Evolutionary conservation across 2,888 invertebrate species (phyloP).

Genomic region (Eulithis prunata): DNA sequence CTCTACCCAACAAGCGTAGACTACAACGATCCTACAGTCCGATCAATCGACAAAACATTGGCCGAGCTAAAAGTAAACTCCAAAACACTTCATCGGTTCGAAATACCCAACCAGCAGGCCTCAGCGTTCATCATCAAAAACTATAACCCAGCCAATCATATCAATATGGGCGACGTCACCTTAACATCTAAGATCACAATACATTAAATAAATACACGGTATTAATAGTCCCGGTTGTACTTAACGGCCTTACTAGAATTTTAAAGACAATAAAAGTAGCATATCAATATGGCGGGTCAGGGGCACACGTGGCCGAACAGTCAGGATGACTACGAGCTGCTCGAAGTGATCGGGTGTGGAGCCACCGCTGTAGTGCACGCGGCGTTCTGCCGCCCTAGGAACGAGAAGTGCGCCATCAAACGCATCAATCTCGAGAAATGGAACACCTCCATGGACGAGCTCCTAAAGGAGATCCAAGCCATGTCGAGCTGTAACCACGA

Average conservation of each 20-base stretch:
- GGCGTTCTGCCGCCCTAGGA: slow-evolving; percentile 96
- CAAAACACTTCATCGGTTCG: slow-evolving; percentile 62
- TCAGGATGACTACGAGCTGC: slow-evolving; percentile 96
- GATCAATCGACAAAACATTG: slow-evolving; percentile 61
- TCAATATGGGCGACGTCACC: slow-evolving; percentile 69
- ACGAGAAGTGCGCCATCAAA: slow-evolving; percentile 99
- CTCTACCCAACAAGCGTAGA: slow-evolving; percentile 74
- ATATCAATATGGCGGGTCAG: slow-evolving; percentile 63
- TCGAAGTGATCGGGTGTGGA: slow-evolving; percentile 97
- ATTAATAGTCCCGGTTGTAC: slow-evolving; percentile 51
- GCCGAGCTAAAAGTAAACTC: slow-evolving; percentile 62
- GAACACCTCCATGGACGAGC: slow-evolving; percentile 99
- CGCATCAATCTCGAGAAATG: slow-evolving; percentile 99
- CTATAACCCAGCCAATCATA: slow-evolving; percentile 64
- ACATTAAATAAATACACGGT: slow-evolving; percentile 42
- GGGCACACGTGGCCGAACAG: slow-evolving; percentile 93
- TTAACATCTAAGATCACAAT: slow-evolving; percentile 48
- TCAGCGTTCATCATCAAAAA: slow-evolving; percentile 59
- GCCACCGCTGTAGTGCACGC: slow-evolving; percentile 99
- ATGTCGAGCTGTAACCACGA: slow-evolving; percentile 99
- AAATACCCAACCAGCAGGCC: slow-evolving; percentile 44
- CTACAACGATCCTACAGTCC: slow-evolving; percentile 53
- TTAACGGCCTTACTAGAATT: slow-evolving; percentile 69
- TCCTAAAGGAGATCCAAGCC: slow-evolving; percentile 96
- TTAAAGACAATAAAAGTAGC: slow-evolving; percentile 37